These are phyloP conservation scores for Thymelicus acteon DNA, from an alignment of 2,888 invertebrate species.

Conservation along the genomic window DNA sequence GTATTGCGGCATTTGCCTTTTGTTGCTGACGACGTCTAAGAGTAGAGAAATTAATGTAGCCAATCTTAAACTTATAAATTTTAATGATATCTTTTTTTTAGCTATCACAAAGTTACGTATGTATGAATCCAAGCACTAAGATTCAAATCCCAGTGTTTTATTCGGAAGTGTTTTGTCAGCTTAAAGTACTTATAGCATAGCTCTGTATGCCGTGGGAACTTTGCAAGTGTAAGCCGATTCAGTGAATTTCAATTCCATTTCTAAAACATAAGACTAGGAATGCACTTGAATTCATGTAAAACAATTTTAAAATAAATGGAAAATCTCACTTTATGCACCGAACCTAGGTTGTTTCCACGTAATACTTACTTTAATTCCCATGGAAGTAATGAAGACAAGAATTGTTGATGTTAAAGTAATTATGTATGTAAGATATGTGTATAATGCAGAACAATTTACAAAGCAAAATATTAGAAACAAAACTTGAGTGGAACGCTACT, in stretches of 20 bases:
- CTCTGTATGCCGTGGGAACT: not conserved
- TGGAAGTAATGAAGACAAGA: too few relatives aligned
- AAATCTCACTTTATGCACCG: not conserved
- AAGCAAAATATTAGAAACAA: slow-evolving; percentile 17
- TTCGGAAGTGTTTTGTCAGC: not conserved
- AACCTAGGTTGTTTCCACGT: not conserved
- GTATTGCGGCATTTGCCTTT: too few relatives aligned
- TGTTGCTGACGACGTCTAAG: too few relatives aligned
- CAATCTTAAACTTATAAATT: too few relatives aligned
- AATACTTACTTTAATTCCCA: too few relatives aligned
- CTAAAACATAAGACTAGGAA: not conserved
- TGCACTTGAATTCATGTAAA: not conserved
- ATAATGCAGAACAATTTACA: not conserved
- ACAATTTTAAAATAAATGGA: slow-evolving; percentile 4
- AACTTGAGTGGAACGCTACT: slow-evolving; percentile 16
- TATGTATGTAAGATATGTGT: not conserved
- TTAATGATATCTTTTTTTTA: too few relatives aligned
- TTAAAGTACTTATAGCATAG: not conserved
- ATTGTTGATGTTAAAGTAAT: too few relatives aligned
- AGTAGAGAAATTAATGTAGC: too few relatives aligned
- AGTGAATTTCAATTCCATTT: slow-evolving; percentile 5
- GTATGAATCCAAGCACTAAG: not conserved
- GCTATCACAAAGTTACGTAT: too few relatives aligned
- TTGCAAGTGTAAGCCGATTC: slow-evolving; percentile 10
- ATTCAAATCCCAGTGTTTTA: slow-evolving; percentile 4